These are phyloP conservation scores for Spodoptera littoralis DNA, from an alignment of 2,888 invertebrate genomes.

Conservation along the genomic window DNA sequence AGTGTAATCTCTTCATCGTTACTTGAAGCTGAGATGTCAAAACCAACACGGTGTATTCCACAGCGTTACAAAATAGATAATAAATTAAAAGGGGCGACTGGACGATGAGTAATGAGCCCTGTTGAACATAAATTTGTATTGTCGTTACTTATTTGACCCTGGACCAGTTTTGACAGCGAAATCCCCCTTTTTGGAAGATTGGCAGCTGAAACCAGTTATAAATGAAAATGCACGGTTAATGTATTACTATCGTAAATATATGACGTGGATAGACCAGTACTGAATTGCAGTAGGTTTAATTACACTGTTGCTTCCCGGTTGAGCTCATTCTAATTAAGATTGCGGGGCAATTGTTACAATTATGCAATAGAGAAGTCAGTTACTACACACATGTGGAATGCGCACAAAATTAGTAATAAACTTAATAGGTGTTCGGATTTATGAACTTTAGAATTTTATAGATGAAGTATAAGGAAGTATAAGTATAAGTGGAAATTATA, in stretches of 20 bases:
- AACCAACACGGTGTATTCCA: constrained; percentile 27
- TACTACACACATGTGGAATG: constrained; percentile 1
- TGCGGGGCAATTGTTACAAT: constrained; percentile 19
- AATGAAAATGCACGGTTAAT: not conserved
- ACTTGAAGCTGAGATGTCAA: constrained; percentile 15
- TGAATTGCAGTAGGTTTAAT: constrained; percentile 36
- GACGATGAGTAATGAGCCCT: constrained; percentile 46
- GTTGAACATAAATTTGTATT: constrained; percentile 47
- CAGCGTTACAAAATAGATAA: constrained; percentile 33
- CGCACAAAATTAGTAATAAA: not conserved
- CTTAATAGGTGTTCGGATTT: not conserved
- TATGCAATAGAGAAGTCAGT: constrained; percentile 5
- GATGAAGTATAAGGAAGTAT: no score
- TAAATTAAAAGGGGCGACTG: constrained; percentile 39
- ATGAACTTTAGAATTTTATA: not conserved
- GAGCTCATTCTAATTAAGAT: constrained; percentile 23
- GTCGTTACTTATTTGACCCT: constrained; percentile 48
- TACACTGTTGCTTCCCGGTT: constrained; percentile 14
- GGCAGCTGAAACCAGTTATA: constrained; percentile 18
- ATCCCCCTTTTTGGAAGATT: constrained; percentile 18
- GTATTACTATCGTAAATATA: not conserved
- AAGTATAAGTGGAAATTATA: no score
- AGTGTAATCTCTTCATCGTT: not conserved
- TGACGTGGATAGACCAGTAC: constrained; percentile 3
- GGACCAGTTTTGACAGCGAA: constrained; percentile 35